A percentile compares a stretch with the other conserved stretches of the same genome.
These are phyloP conservation scores for Thymelicus sylvestris DNA, from an alignment of 2,888 invertebrate species.

Conservation along the genomic window DNA sequence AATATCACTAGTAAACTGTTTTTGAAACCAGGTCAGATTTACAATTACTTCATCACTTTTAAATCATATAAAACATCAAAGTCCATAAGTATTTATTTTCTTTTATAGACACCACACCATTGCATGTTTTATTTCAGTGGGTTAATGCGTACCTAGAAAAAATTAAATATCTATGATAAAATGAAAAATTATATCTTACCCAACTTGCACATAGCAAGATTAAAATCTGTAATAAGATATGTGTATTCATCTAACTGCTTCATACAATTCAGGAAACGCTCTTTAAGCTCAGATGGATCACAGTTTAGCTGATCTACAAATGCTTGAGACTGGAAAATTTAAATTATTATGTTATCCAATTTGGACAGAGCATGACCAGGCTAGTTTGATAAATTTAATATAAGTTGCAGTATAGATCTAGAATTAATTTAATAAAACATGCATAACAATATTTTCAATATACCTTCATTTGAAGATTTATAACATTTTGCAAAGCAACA, in stretches of 20 bases:
- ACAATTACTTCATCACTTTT: neutral
- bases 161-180: no score
- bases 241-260: constrained; percentile 72
- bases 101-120: no score
- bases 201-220: constrained; percentile 62
- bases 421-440: no score
- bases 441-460: constrained; percentile 1
- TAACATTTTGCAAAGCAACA: constrained; percentile 61
- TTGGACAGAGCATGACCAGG: neutral
- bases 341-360: neutral
- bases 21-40: neutral
- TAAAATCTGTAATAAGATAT: constrained; percentile 74
- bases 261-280: constrained; percentile 68
- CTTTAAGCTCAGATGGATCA: constrained; percentile 69
- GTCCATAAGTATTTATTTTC: no score
- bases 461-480: constrained; percentile 71
- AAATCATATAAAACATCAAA: no score
- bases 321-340: constrained; percentile 58
- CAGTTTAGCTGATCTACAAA: constrained; percentile 70
- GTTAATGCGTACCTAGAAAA: no score
- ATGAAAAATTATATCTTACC: constrained; percentile 52
- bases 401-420: no score
- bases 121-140: no score
- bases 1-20: neutral
- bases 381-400: no score